Percentiles rank a stretch among this genome's conserved stretches.
These are phyloP conservation scores for Centropus unirufus DNA, from an alignment of 2,113 vertebrate genomes.

Conservation along the genomic window DNA sequence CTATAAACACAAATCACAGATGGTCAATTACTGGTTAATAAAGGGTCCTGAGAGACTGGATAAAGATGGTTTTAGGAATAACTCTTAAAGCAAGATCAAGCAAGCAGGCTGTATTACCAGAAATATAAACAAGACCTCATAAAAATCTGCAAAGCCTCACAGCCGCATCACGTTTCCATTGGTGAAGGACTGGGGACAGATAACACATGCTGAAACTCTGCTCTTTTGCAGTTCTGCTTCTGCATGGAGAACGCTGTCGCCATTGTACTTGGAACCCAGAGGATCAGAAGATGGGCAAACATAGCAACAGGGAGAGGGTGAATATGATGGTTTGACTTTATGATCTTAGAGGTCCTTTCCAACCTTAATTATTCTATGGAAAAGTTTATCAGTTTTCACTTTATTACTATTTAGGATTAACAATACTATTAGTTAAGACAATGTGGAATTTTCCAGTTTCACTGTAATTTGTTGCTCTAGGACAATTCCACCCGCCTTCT, in stretches of 20 bases:
- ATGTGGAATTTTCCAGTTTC: neutral
- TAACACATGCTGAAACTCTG: neutral
- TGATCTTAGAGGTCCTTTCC: too few species aligned
- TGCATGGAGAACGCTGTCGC: neutral
- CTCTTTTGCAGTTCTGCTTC: neutral
- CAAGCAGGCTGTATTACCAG: neutral
- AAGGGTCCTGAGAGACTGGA: neutral
- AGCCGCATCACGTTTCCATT: neutral
- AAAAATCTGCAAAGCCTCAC: neutral
- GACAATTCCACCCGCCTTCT: neutral
- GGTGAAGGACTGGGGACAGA: neutral
- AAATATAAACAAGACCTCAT: neutral
- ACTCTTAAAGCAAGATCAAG: neutral
- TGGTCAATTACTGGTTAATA: neutral
- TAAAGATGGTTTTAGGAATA: neutral
- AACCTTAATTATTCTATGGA: neutral
- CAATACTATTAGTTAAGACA: neutral
- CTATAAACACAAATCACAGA: neutral
- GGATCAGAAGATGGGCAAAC: neutral
- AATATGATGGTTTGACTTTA: neutral
- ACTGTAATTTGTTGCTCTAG: neutral
- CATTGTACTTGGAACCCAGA: neutral
- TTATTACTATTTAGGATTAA: neutral
- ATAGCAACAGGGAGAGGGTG: neutral
- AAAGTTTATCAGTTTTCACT: neutral